Base-by-base conservation (phyloP, 2,113 vertebrate genomes). In the Myotis lucifugus region DNA sequence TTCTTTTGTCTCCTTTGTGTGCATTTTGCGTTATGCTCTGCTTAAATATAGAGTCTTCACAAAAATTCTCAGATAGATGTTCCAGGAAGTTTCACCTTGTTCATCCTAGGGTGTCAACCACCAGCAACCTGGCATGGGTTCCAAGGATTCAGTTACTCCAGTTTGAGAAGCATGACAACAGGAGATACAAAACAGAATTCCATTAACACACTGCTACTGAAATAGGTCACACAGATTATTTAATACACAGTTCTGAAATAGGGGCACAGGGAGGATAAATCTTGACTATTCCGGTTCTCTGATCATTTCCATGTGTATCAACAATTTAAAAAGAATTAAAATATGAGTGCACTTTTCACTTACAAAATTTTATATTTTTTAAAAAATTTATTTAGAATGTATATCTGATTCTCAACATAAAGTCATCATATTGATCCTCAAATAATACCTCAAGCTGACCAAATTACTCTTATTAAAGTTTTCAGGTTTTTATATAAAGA, bases 291-390 rank as follows among this genome's bases (percentile, higher is more conserved):
- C 18, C 32, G 10, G 25, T 42, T 79, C 25, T 76, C 50, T 72
- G 46, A n/a, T 40, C 23, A 84, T 52, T 77, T 48, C 78, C 42
- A 81, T 32, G 9, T 82, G 27, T 66, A 19, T 74, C 15, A 85
- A 74, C 4, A 88, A 76, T 50, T 70, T 85, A 2, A 73, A 95
- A 90, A 73, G 15, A 95, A 72, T 50, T 73, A 40, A 94, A 85
- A 74, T 40, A n/a, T 66, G 9, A 83, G 8, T 50, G 1, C 0
- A 81, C 5, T 67, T 85, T 64, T 56, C 37, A 81, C 50, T 66
- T 50, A 10, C 4, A 88, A 40, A 88, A 78, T 40, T 91, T 66
- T 18, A 37, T 59, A n/a, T 48, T 76, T 93, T 83, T 70, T 27
- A 61, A 61, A 29, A 79, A 85, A 21, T 70, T 67, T 82, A 61